Percentiles rank a stretch among this genome's conserved stretches.
These are phyloP conservation scores for Sander lucioperca DNA, from an alignment of 2,113 vertebrate genomes.

Conservation along the genomic window DNA sequence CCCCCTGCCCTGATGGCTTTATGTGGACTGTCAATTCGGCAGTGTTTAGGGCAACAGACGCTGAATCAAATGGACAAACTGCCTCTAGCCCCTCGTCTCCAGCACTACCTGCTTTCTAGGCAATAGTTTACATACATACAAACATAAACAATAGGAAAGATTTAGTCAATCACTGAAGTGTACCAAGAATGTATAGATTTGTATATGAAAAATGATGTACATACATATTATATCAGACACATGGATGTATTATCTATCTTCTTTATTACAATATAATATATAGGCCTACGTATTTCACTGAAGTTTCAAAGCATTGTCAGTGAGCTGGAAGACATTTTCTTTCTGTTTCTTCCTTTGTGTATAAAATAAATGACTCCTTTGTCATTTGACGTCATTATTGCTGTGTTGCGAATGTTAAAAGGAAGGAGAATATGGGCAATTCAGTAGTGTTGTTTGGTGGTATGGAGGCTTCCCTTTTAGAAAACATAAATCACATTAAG, in stretches of 20 bases:
- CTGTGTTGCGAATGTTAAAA: neutral
- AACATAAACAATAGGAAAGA: constrained; percentile 17
- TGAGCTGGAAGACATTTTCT: neutral
- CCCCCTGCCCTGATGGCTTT: constrained; percentile 78
- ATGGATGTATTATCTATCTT: constrained; percentile 31
- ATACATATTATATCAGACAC: neutral
- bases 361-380: constrained; percentile 22
- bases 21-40: constrained; percentile 65
- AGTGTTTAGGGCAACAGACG: constrained; percentile 55
- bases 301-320: neutral
- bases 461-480: neutral
- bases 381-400: neutral
- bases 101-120: constrained; percentile 63
- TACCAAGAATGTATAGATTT: neutral
- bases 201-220: neutral
- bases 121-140: constrained; percentile 21
- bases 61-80: constrained; percentile 52
- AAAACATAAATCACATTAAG: neutral
- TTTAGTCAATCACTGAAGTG: neutral
- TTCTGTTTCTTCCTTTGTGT: constrained; percentile 8
- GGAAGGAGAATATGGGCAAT: neutral
- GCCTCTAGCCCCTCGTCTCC: constrained; percentile 66
- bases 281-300: neutral
- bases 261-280: constrained; percentile 28
- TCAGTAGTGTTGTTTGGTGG: neutral